Evolutionary conservation across 2,888 invertebrate genomes (phyloP).

Genomic region (Chrysotoxum bicinctum): DNA sequence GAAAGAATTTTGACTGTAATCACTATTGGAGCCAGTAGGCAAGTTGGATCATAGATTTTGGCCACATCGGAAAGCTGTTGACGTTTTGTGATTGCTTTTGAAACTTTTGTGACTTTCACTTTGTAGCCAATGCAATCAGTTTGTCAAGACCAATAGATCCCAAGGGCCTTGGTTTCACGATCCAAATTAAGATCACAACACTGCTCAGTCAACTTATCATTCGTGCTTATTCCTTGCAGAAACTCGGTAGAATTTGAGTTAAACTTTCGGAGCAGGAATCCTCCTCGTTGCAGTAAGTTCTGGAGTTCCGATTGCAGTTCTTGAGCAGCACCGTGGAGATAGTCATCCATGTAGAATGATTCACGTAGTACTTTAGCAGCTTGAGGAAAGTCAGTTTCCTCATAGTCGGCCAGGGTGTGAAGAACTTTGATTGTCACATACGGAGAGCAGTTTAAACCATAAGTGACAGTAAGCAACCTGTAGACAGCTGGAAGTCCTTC

Average conservation of each 20-base stretch:
- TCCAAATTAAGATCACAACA: too few relatives aligned
- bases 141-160: too few relatives aligned
- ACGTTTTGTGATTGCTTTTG: too few relatives aligned
- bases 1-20: slow-evolving; percentile 38
- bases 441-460: slow-evolving; percentile 58
- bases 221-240: background rate
- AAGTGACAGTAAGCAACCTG: slow-evolving; percentile 54
- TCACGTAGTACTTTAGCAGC: slow-evolving; percentile 43
- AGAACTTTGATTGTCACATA: slow-evolving; percentile 56
- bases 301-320: slow-evolving; percentile 35
- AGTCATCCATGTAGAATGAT: slow-evolving; percentile 62
- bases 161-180: too few relatives aligned
- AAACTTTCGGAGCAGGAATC: slow-evolving; percentile 44
- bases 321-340: slow-evolving; percentile 39
- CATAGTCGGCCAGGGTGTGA: slow-evolving; percentile 46
- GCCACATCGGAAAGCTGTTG: too few relatives aligned
- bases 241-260: slow-evolving; percentile 43
- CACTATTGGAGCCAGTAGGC: slow-evolving; percentile 34
- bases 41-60: too few relatives aligned
- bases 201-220: too few relatives aligned
- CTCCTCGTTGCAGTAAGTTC: slow-evolving; percentile 33
- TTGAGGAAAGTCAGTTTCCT: slow-evolving; percentile 40
- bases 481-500: slow-evolving; percentile 4
- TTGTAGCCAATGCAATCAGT: too few relatives aligned
- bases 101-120: too few relatives aligned